A percentile compares a stretch with the other conserved stretches of the same genome.
phyloP scores from a whole-genome alignment of 2,797 vertebrate species.

The Myiotriccus ornatus region DNA sequence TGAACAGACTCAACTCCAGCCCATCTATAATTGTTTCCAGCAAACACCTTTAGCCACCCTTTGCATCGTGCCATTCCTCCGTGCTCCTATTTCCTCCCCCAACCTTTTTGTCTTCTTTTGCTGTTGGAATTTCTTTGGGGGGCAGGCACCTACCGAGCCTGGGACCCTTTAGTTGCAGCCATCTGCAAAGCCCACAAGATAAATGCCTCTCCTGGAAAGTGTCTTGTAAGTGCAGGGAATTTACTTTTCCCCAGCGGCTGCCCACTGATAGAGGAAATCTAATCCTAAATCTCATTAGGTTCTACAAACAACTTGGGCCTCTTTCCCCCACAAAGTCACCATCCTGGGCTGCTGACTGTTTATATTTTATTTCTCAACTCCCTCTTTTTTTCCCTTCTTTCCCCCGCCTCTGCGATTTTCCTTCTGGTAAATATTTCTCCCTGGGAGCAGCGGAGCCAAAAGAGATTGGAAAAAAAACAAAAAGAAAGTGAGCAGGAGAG shows the following conservation, averaged over 20 bases:
- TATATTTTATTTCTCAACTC: slow-evolving; percentile 52
- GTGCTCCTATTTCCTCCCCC: not conserved
- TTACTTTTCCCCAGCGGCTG: slow-evolving; percentile 54
- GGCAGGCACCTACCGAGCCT: not conserved
- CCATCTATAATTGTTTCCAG: fast-evolving
- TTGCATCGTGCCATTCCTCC: not conserved
- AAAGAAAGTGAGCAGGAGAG: slow-evolving; percentile 36
- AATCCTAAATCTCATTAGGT: slow-evolving; percentile 64
- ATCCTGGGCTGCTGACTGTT: slow-evolving; percentile 42
- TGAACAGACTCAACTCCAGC: not conserved
- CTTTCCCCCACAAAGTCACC: slow-evolving; percentile 55
- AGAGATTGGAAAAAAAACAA: not conserved
- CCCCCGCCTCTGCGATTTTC: slow-evolving; percentile 7
- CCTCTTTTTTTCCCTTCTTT: slow-evolving; percentile 1
- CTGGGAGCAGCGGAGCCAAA: slow-evolving; percentile 30
- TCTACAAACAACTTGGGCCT: slow-evolving; percentile 49
- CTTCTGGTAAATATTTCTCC: slow-evolving; percentile 68
- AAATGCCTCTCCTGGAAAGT: slow-evolving; percentile 41
- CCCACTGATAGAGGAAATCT: slow-evolving; percentile 66
- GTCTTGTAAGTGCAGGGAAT: slow-evolving; percentile 50
- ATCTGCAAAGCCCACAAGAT: not conserved
- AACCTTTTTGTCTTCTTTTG: not conserved
- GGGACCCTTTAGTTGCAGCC: not conserved
- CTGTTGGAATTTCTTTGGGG: not conserved
- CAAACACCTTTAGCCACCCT: not conserved